Evolutionary conservation across 2,797 vertebrate genomes (phyloP).

Genomic region (Crenichthys baileyi): DNA sequence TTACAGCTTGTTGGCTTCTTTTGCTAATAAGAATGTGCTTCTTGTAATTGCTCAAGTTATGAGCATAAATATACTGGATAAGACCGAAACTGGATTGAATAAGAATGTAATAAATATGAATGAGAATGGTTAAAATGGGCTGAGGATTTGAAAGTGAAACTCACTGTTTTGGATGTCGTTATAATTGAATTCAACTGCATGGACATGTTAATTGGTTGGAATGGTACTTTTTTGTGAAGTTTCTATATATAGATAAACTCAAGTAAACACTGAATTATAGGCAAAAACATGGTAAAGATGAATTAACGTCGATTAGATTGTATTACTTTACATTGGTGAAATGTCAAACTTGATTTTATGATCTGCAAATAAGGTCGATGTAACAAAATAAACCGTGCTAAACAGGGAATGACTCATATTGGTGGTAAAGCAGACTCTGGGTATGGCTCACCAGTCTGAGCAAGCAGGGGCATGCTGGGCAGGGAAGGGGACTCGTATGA

Average conservation of each 20-base stretch:
- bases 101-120: not conserved
- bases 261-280: not conserved
- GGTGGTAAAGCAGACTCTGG: not conserved
- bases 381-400: not conserved
- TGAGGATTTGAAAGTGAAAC: not conserved
- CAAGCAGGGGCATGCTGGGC: constrained; percentile 91
- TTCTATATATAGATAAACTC: not conserved
- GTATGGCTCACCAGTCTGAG: constrained; percentile 86
- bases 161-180: not conserved
- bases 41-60: too few species aligned
- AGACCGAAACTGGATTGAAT: not conserved
- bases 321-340: too few species aligned
- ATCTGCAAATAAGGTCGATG: too few species aligned
- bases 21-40: too few species aligned
- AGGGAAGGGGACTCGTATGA: constrained; percentile 87
- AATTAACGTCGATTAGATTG: too few species aligned
- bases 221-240: too few species aligned
- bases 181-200: not conserved
- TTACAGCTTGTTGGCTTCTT: too few species aligned
- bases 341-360: too few species aligned
- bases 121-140: not conserved
- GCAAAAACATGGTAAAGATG: too few species aligned
- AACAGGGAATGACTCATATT: too few species aligned
- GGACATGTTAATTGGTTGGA: not conserved
- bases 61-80: too few species aligned